Evolutionary conservation across 2,113 vertebrate genomes (phyloP).

Genomic region (Illadopsis cleaveri): DNA sequence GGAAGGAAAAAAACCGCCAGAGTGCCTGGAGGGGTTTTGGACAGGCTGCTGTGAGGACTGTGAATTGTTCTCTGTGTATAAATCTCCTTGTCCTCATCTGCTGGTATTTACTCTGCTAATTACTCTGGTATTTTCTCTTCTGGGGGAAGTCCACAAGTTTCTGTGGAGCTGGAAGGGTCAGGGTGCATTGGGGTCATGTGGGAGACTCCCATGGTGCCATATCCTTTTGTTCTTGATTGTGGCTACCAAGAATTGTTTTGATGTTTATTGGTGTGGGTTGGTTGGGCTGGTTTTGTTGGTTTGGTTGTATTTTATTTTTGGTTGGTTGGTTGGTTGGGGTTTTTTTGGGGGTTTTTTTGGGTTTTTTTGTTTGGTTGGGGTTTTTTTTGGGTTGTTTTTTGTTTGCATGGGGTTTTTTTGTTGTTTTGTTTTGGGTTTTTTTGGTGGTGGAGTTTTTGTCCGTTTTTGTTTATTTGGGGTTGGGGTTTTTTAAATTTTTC

Average conservation of each 20-base stretch:
- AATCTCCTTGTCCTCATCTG: background rate
- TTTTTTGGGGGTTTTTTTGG: no score
- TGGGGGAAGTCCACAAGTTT: fast-evolving
- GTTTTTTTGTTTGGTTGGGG: no score
- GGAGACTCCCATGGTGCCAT: background rate
- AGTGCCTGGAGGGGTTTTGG: background rate
- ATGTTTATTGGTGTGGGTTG: background rate
- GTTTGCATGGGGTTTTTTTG: background rate
- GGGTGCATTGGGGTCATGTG: background rate
- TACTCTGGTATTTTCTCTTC: no score
- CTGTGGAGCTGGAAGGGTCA: background rate
- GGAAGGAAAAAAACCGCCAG: background rate
- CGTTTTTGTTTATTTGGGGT: background rate
- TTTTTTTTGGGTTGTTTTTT: no score
- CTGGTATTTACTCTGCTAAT: background rate
- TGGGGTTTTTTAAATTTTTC: no score
- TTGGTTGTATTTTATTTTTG: background rate
- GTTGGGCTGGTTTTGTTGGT: background rate
- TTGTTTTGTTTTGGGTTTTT: no score
- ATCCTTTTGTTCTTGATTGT: background rate
- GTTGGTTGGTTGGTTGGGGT: background rate
- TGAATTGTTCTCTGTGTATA: background rate
- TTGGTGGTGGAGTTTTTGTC: background rate
- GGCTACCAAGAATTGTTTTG: no score
- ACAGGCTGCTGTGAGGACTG: background rate